Evolutionary conservation across 2,888 invertebrate species (phyloP), one percentile per base, ranked within the genome.

Genomic region (Vesta saturnalis): DNA sequence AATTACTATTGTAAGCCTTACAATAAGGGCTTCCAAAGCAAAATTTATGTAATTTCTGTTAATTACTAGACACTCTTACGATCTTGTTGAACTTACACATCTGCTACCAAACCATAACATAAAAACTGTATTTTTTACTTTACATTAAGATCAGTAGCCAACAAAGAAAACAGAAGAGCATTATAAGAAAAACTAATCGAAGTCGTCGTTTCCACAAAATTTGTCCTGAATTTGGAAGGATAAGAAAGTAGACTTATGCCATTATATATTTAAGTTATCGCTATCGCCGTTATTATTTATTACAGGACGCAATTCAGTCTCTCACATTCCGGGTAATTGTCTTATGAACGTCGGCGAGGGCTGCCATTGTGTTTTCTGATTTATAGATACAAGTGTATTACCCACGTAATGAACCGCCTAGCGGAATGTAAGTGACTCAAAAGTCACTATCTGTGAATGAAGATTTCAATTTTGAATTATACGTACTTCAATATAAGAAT

Each of bases 361-460:
- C 64, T 62, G 69, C 66, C 62, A 71, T 71, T 71, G 71, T 71
- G 60, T 60, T 64, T 58, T 64, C 62, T 71, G 71, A 71, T 71
- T 71, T 71, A 71, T 71, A 69, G 68, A 65, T 69, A 71, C 68
- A 71, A 69, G 66, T 66, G 63, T 66, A 71, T 66, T 66, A 71
- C 63, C n/a, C 69, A 66, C 64, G 66, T 69, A 71, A 71, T 71
- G 71, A 66, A 70, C 60, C 70, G 43, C 43, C 39, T 60, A 23
- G 56, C 66, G 21, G 69, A 30, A 64, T 61, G 49, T 46, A 68
- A 69, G 64, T 61, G 69, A 69, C 69, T 64, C 61, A 64, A 3
- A 14, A 15, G 15, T 54, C 21, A 14, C 22, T 18, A 14, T 22
- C 19, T 54, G 21, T 8, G 2, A 39, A 39, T 21, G 14, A 54